A percentile compares a stretch with the other conserved stretches of the same genome.
These are phyloP conservation scores for Oenanthe oenanthe DNA, from an alignment of 2,113 vertebrate genomes.

Conservation along the genomic window DNA sequence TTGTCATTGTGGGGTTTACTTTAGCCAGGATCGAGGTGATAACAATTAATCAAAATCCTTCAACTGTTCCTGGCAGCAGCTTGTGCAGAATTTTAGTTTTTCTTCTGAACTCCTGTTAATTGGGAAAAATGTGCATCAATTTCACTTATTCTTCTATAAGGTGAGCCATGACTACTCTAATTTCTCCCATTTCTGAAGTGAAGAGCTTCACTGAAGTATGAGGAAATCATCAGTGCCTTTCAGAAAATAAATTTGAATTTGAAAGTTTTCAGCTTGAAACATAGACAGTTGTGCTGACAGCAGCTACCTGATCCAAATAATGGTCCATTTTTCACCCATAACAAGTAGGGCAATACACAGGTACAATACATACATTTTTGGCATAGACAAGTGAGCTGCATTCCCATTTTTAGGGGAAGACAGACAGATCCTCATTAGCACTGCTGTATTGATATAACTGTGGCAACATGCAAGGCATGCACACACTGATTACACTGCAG, in stretches of 20 bases:
- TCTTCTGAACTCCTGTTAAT: neutral
- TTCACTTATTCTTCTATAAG: neutral
- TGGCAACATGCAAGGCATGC: accelerated
- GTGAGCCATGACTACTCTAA: neutral
- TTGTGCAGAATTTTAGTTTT: neutral
- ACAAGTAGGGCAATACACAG: neutral
- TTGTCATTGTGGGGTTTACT: neutral
- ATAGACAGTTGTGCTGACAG: neutral
- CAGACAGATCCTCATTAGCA: neutral
- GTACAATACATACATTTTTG: neutral
- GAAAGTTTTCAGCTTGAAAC: neutral
- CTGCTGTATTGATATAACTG: neutral
- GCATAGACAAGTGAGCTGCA: neutral
- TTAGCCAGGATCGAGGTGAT: neutral
- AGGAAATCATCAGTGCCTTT: neutral
- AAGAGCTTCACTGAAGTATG: neutral
- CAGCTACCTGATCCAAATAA: neutral
- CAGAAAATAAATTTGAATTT: neutral
- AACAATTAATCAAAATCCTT: neutral
- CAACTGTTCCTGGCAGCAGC: neutral
- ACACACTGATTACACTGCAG: neutral
- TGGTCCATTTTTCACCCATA: neutral
- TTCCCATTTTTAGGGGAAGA: neutral
- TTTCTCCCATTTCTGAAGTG: neutral
- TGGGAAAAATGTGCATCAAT: neutral